These are phyloP conservation scores for Parazoanthus atlanticus DNA, from an alignment of 92 coral and sea anemone genomes.

Conservation along the genomic window DNA sequence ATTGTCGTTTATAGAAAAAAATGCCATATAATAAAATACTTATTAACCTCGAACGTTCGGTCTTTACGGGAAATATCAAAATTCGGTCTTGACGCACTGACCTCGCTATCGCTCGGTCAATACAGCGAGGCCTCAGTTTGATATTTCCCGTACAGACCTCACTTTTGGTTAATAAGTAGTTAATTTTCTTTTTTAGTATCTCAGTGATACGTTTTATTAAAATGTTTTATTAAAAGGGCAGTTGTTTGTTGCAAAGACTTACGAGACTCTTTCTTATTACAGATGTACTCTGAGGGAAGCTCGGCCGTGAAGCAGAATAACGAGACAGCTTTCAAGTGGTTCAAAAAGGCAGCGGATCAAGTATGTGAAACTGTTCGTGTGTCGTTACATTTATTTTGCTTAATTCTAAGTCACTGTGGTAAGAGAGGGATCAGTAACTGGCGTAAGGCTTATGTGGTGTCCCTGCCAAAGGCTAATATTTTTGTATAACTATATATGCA, in stretches of 20 bases:
- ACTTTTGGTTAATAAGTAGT: too few species aligned
- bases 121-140: too few species aligned
- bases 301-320: slow-evolving; percentile 84
- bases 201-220: not conserved
- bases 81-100: too few species aligned
- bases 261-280: not conserved
- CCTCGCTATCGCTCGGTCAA: too few species aligned
- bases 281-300: slow-evolving; percentile 94
- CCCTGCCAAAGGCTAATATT: too few species aligned
- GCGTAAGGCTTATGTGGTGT: too few species aligned
- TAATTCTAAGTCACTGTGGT: not conserved
- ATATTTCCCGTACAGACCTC: too few species aligned
- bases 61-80: too few species aligned
- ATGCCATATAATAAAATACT: too few species aligned
- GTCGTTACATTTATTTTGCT: not conserved
- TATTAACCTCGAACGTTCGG: too few species aligned
- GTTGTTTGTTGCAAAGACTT: not conserved
- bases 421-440: not conserved
- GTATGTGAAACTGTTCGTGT: slow-evolving; percentile 35
- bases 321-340: slow-evolving; percentile 91
- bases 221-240: not conserved
- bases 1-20: too few species aligned
- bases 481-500: too few species aligned
- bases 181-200: not conserved
- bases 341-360: slow-evolving; percentile 94